Base-by-base conservation (phyloP, 2,797 vertebrate genomes). In the Scolopax rusticola region DNA sequence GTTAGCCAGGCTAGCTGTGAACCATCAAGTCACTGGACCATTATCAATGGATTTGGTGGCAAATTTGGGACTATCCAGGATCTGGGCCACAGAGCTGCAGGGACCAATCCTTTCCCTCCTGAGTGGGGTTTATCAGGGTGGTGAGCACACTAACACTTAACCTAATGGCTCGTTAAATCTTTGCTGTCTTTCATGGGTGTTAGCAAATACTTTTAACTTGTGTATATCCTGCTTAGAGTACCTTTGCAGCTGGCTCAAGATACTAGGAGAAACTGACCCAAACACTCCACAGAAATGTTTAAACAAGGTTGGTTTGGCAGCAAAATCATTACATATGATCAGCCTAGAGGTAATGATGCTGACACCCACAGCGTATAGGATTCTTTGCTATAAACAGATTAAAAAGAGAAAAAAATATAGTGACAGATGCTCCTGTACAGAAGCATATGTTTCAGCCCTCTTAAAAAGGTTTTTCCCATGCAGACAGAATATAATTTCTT, bases 381-480 rank as follows among this genome's bases (percentile, higher is more conserved):
- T 64, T 80, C 24, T 77, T 70, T 54, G 25, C 61, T 63, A 70
- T 19, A 70, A 90, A 63, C 28, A 77, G 36, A 47, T 47, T 47
- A 91, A 83, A 69, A 60, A 48, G n/a, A 57, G 45, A 94, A 25
- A 73, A 89, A 89, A 93, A 90, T 41, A 69, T 1, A 89, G 78
- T 61, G 75, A 85, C 71, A 95, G 89, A 91, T 94, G 89, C 73
- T 92, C 45, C 45, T 69, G 28, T 65, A 85, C 33, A 86, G 76
- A 95, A 94, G 45, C 89, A 86, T 91, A 93, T 87, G 80, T 59
- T 95, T 81, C 61, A 79, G 18, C 40, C 24, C 25, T 82, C 75
- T 87, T 71, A 69, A 60, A 84, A 92, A 93, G 32, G 6, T 71
- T 93, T 91, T 82, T 68, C 48, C 61, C 24, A 83, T 67, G 28